phyloP scores from a whole-genome alignment of 2,888 invertebrate genomes.

The Leucophenga maculata region DNA sequence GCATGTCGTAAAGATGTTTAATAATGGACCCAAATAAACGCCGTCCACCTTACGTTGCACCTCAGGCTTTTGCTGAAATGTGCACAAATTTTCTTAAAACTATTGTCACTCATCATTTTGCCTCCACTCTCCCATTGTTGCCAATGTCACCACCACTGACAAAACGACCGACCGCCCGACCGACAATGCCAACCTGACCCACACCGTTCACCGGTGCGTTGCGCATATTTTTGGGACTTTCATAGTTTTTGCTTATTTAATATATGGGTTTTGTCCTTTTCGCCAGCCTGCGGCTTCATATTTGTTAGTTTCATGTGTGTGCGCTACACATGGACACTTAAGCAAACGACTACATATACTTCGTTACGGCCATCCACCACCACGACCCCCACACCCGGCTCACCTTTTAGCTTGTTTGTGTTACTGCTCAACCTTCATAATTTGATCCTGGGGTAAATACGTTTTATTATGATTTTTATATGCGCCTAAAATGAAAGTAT shows the following conservation, averaged over 20 bases:
- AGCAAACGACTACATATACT: background rate
- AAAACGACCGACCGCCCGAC: background rate
- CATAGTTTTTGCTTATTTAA: conserved; percentile 61
- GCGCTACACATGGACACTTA: conserved; percentile 1
- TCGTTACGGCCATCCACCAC: conserved; percentile 21
- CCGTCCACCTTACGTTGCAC: conserved; percentile 27
- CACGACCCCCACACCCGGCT: conserved; percentile 41
- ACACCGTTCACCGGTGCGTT: background rate
- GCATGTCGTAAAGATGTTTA: background rate
- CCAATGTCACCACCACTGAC: background rate
- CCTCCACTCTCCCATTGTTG: background rate
- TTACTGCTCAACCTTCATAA: conserved; percentile 62
- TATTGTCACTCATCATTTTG: background rate
- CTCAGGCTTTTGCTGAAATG: conserved; percentile 60
- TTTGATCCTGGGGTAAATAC: conserved; percentile 69
- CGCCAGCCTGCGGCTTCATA: conserved; percentile 58
- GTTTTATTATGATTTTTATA: conserved; percentile 69
- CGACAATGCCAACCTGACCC: background rate
- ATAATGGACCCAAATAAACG: background rate
- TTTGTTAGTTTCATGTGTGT: conserved; percentile 38
- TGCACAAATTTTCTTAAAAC: conserved; percentile 58
- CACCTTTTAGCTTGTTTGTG: conserved; percentile 55
- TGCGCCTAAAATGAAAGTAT: conserved; percentile 44
- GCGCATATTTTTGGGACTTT: conserved; percentile 41
- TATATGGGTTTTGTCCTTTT: conserved; percentile 63